Conservation (phyloP, 35 echinoderm and acorn worm species). For the Acanthaster planci region DNA sequence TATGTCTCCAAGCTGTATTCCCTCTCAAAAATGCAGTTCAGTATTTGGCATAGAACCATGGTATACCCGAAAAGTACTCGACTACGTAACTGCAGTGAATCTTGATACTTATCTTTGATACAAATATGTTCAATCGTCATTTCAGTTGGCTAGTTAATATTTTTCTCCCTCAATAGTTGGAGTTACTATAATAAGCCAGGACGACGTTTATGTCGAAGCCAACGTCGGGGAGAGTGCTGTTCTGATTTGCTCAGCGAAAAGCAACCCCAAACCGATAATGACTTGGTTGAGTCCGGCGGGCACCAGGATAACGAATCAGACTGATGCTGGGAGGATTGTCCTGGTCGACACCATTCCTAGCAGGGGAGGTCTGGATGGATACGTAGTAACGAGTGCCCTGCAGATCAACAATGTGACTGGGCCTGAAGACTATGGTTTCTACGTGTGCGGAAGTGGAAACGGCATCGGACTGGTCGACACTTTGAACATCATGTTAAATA, state of each 20-base stretch:
- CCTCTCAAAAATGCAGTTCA: too few species aligned
- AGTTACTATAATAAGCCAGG: neutral
- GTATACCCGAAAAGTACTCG: too few species aligned
- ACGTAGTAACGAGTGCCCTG: neutral
- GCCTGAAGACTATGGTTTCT: neutral
- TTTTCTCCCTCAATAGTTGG: neutral
- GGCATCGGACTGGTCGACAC: neutral
- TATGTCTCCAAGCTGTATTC: too few species aligned
- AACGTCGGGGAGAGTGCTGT: neutral
- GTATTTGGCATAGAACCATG: too few species aligned
- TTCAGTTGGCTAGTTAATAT: too few species aligned
- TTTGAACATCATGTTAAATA: neutral
- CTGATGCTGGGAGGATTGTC: neutral
- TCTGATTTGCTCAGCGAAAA: neutral
- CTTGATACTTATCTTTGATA: too few species aligned
- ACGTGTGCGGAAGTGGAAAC: neutral
- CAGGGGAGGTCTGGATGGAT: neutral
- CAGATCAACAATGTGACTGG: neutral
- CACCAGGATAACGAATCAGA: neutral
- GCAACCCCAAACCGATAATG: neutral
- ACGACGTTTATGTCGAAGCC: neutral
- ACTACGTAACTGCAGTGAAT: too few species aligned
- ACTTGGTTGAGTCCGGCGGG: neutral
- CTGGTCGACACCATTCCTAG: neutral
- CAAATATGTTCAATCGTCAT: too few species aligned